phyloP scores from a whole-genome alignment of 2,113 vertebrate species.

The Melozone crissalis region DNA sequence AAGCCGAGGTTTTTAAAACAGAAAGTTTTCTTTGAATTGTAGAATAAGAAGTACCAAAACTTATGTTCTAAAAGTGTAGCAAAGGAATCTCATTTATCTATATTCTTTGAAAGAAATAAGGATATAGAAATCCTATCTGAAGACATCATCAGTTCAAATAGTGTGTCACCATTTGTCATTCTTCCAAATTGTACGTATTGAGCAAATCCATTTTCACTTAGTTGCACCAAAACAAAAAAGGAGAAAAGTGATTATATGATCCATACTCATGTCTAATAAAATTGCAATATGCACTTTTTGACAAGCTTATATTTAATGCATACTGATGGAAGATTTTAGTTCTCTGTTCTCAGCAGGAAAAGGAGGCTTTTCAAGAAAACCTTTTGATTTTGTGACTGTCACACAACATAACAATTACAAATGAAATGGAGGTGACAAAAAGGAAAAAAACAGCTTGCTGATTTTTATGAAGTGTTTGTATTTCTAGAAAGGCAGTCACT shows the following conservation, averaged over 20 bases:
- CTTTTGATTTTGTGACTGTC: conserved; percentile 66
- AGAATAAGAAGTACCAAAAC: background rate
- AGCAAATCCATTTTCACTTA: conserved; percentile 63
- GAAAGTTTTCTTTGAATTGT: background rate
- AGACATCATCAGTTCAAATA: conserved; percentile 51
- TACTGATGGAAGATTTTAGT: conserved; percentile 62
- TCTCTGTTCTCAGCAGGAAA: conserved; percentile 55
- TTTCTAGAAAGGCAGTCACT: conserved; percentile 45
- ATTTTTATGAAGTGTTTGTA: conserved; percentile 49
- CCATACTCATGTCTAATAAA: conserved; percentile 62
- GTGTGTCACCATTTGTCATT: conserved; percentile 33
- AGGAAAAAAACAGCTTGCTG: conserved; percentile 28
- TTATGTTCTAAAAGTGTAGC: background rate
- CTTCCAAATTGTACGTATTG: conserved; percentile 37
- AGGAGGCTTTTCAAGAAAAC: conserved; percentile 41
- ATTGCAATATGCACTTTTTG: conserved; percentile 53
- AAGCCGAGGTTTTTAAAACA: background rate
- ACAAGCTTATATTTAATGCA: conserved; percentile 67
- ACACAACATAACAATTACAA: conserved; percentile 66
- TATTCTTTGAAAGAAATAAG: conserved; percentile 5
- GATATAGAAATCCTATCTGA: conserved; percentile 10
- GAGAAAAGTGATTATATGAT: conserved; percentile 64
- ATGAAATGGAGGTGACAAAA: conserved; percentile 46
- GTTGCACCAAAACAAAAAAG: conserved; percentile 61
- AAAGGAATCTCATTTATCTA: background rate